Evolutionary conservation across 2,888 invertebrate species (phyloP), one percentile per base, ranked within the genome.

Genomic region (Alentia gelatinosa): DNA sequence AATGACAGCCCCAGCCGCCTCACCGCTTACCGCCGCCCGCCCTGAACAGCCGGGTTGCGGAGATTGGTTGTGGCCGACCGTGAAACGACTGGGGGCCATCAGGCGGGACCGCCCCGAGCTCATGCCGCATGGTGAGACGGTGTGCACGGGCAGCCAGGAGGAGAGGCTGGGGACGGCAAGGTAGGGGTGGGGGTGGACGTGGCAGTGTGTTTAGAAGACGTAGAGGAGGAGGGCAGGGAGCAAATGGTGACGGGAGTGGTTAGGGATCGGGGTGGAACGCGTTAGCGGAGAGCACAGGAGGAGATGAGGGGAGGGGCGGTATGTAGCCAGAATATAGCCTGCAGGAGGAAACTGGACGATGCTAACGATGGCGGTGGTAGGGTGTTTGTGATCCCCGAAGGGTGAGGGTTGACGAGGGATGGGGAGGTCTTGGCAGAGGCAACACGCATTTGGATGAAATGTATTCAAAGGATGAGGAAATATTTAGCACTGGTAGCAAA

Each of bases 1-100:
- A 86, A 86, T 47, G 86, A 86, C 86, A 47, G 30, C 79, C 35
- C 37, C 79, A 9, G 1, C 35, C 35, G 15, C 79, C 79, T 39
- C 35, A 35, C 68, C 56, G n/a, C 56, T 56, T 56, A 56, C 23
- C 56, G n/a, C 79, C 79, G 79, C 39, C 79, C 23, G 19, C 79
- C 79, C 79, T 15, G 79, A 30, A 47, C 42, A 5, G n/a, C 30
- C 15, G 30, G 19, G n/a, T n/a, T n/a, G n/a, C n/a, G 30, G 30
- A 47, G 47, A 86, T 86, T 86, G 86, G 42, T 47, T 86, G 3
- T 47, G 86, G 86, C 42, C 86, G 86, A 86, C 86, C 86, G 86
- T 86, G 86, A 86, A 86, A 86, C 86, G 86, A 86, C 86, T 86
- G 86, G 30, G 15, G 86, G 15, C 86, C 86, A 86, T 42, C 42